Evolutionary conservation across 2,113 vertebrate species (phyloP).

Genomic region (Mixornis gularis): DNA sequence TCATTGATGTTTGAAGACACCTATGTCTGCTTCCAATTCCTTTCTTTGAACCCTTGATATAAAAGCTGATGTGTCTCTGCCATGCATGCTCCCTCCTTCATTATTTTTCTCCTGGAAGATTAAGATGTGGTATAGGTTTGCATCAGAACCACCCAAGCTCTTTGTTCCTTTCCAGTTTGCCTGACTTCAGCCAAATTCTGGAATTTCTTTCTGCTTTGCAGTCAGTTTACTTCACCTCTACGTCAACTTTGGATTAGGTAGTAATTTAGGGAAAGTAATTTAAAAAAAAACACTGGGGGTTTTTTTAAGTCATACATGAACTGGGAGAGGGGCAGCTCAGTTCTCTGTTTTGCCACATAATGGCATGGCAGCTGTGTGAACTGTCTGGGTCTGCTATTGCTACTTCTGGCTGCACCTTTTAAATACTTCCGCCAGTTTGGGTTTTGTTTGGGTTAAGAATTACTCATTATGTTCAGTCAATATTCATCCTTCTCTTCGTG

Average conservation of each 20-base stretch:
- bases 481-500: not conserved
- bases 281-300: rapidly evolving
- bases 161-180: not conserved
- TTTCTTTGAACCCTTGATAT: not conserved
- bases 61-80: not conserved
- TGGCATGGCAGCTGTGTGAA: rapidly evolving
- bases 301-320: not conserved
- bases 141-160: not conserved
- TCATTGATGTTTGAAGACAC: not conserved
- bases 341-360: not conserved
- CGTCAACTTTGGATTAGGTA: not conserved
- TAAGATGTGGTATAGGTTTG: not conserved
- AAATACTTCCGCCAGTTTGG: not conserved
- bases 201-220: not conserved
- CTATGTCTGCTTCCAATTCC: not conserved
- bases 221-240: not conserved
- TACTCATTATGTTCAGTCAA: not conserved
- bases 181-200: not conserved
- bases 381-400: not conserved
- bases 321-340: not conserved
- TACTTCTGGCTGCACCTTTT: not conserved
- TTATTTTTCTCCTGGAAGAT: not conserved
- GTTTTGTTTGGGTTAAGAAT: not conserved
- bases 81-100: not conserved
- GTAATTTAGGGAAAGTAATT: not conserved